phyloP scores from a whole-genome alignment of 2,113 vertebrate genomes.

The Pampusana beccarii region DNA sequence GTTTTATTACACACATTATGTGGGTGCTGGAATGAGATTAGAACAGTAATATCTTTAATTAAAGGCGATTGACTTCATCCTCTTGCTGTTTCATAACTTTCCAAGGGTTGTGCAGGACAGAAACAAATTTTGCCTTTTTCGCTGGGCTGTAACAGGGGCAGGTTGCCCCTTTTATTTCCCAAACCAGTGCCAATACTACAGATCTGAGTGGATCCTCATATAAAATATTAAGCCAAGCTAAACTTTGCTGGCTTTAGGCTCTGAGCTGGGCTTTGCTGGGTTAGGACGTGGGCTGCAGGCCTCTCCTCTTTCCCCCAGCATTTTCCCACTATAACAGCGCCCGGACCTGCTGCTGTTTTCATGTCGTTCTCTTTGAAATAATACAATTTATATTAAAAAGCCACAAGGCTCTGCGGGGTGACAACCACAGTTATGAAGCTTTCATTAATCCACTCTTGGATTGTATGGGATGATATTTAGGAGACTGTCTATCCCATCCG shows the following conservation, averaged over 20 bases:
- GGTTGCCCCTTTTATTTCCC: neutral
- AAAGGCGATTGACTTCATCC: neutral
- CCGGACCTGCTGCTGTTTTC: neutral
- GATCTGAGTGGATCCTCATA: neutral
- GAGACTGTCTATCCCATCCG: accelerated
- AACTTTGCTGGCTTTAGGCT: neutral
- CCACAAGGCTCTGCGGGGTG: accelerated
- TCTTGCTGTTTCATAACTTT: neutral
- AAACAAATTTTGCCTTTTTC: neutral
- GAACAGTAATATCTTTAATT: neutral
- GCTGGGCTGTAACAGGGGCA: neutral
- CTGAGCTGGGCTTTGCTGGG: neutral
- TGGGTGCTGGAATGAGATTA: neutral
- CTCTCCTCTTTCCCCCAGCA: too few relatives aligned
- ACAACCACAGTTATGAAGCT: neutral
- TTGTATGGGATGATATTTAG: neutral
- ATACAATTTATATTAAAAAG: neutral
- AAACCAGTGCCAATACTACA: accelerated
- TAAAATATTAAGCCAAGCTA: neutral
- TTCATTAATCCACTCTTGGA: neutral
- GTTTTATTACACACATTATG: accelerated
- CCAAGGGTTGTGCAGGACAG: neutral
- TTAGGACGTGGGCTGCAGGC: neutral
- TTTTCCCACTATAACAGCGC: neutral
- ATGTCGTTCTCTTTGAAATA: accelerated